Evolutionary conservation across 2,113 vertebrate species (phyloP).

Genomic region (Corvus moneduloides): DNA sequence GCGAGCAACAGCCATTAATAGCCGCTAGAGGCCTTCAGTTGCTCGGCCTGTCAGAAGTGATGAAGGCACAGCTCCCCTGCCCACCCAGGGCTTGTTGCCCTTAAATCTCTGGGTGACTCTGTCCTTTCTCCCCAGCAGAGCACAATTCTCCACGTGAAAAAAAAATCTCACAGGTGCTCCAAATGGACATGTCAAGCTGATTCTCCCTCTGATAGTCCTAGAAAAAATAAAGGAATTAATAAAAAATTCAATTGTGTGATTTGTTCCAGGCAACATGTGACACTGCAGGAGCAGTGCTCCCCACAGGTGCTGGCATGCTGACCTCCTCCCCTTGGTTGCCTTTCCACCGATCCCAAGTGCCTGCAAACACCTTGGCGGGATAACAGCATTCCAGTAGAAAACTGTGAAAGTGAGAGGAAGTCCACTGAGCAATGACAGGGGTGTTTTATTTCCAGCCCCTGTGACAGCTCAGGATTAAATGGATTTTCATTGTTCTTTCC

Average conservation of each 20-base stretch:
- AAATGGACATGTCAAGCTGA: not conserved
- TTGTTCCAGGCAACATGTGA: not conserved
- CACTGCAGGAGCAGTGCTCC: not conserved
- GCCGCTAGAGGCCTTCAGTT: constrained; percentile 17
- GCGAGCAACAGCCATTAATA: not conserved
- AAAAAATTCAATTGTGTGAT: not conserved
- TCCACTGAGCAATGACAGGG: not conserved
- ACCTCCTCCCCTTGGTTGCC: not conserved
- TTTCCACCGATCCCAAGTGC: not conserved
- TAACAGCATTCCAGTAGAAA: not conserved
- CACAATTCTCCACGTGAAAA: fast-evolving
- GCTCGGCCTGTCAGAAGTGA: not conserved
- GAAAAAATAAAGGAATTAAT: not conserved
- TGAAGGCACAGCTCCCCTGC: not conserved
- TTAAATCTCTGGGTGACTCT: not conserved
- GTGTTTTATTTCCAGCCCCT: not conserved
- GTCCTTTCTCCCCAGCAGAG: not conserved
- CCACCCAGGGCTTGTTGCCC: not conserved
- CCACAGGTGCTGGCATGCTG: fast-evolving
- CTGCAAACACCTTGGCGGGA: not conserved
- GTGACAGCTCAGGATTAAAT: not conserved
- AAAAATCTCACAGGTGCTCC: not conserved
- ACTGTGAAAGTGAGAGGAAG: not conserved
- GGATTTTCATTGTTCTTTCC: constrained; percentile 1
- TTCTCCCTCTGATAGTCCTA: not conserved